Conservation (phyloP, 2,888 invertebrate genomes). For the Caenorhabditis wallacei region DNA sequence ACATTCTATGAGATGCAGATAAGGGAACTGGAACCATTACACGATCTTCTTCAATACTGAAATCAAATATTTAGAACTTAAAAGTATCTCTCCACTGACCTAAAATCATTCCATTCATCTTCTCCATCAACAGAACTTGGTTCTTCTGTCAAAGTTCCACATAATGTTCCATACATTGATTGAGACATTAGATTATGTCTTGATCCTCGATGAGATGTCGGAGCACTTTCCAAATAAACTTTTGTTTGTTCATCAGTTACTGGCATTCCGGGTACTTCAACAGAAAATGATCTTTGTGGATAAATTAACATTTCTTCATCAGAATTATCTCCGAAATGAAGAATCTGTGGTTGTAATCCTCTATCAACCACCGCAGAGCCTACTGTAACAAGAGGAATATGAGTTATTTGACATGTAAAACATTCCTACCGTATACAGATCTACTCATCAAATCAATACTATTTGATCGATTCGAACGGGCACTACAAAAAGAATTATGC, state of each 20-base stretch:
- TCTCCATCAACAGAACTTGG: conserved; percentile 56
- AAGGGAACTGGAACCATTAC: conserved; percentile 58
- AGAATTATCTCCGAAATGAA: conserved; percentile 66
- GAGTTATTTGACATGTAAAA: not conserved
- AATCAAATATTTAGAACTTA: not conserved
- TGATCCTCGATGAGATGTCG: conserved; percentile 13
- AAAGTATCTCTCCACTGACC: conserved; percentile 10
- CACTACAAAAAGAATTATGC: conserved; percentile 59
- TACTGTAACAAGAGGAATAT: conserved; percentile 10
- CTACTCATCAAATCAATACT: conserved; percentile 49
- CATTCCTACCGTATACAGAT: conserved; percentile 43
- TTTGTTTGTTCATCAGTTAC: conserved; percentile 49
- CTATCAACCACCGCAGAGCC: conserved; percentile 72
- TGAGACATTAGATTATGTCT: conserved; percentile 63
- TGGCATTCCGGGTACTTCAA: conserved; percentile 59
- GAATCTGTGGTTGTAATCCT: conserved; percentile 70
- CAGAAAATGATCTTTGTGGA: conserved; percentile 45
- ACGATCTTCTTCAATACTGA: conserved; percentile 68
- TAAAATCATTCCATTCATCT: conserved; percentile 66
- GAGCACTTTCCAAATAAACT: conserved; percentile 47
- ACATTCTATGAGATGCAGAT: conserved; percentile 60
- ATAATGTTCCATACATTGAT: conserved; percentile 56
- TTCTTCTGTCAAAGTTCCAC: conserved; percentile 53
- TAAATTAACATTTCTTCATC: conserved; percentile 63
- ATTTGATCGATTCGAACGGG: conserved; percentile 49